Base-by-base conservation (phyloP, 2,113 vertebrate genomes). In the Caracal caracal region DNA sequence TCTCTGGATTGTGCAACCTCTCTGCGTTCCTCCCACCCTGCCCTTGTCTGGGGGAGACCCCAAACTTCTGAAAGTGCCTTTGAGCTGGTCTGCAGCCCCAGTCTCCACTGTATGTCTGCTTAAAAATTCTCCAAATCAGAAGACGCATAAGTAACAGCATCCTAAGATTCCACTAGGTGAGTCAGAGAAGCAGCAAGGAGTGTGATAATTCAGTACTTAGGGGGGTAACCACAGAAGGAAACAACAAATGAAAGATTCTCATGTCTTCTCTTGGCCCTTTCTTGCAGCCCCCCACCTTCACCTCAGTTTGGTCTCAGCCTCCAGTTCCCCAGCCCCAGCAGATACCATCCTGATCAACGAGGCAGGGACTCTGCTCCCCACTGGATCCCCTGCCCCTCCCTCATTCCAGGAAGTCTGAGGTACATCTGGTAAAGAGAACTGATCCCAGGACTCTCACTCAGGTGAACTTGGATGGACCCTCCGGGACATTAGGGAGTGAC, bases 81-180 rank as follows among this genome's bases (percentile, higher is more conserved):
- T 80, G 66, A 86, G 73, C 61, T 35, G 10, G 26, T 35, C 15
- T 15, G 37, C 9, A 28, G 83, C 20, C 65, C 33, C 61, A 2
- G 2, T 0, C 49, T 80, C 15, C 20, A 40, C 65, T 22, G 5
- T 35, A 30, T 40, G 85, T n/a, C 9, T 10, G 10, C 33, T 35
- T 19, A 78, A 87, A 78, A 70, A 96, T n/a, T 20, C 12, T 49
- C 71, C 6, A 65, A 92, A 82, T 83, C 83, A 91, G 80, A 78
- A 94, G 95, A 96, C 0, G 0, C 47, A 3, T 37, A 91, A 93
- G 35, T 94, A 82, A 94, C 37, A 65, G 61, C 66, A 47, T 93
- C 66, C 82, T 66, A 91, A 96, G 66, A 93, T 88, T 56, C 95
- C 91, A 91, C 51, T 61, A 91, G 82, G n/a, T 59, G 66, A 79